Evolutionary conservation across 2,888 invertebrate genomes (phyloP).

Genomic region (Agrochola lychnidis): DNA sequence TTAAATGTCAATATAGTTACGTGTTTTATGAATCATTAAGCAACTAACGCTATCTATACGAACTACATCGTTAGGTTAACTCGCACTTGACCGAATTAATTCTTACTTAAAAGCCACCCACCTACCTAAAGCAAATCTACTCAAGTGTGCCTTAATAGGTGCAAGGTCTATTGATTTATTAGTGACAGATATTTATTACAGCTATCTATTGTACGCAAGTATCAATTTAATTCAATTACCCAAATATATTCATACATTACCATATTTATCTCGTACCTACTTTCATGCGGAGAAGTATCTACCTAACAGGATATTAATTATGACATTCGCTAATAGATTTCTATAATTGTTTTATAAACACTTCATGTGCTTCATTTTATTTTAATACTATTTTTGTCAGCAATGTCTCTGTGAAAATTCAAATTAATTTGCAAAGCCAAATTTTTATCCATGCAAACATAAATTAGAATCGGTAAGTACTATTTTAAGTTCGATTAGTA

Average conservation of each 20-base stretch:
- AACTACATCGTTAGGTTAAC: conserved; percentile 33
- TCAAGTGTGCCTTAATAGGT: conserved; percentile 53
- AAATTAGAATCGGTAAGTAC: background rate
- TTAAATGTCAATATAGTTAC: conserved; percentile 5
- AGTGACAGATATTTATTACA: conserved; percentile 59
- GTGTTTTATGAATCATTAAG: conserved; percentile 30
- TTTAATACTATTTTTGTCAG: background rate
- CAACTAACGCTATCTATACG: conserved; percentile 21
- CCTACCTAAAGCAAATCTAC: conserved; percentile 48
- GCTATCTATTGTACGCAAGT: conserved; percentile 43
- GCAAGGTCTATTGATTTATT: conserved; percentile 63
- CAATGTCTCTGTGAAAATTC: background rate
- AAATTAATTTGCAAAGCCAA: background rate
- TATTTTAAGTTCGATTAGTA: too few relatives aligned
- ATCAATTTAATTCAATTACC: conserved; percentile 59
- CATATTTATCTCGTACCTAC: conserved; percentile 43
- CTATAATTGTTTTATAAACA: conserved; percentile 5
- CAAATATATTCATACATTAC: conserved; percentile 52
- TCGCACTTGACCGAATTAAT: conserved; percentile 62
- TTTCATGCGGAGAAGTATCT: conserved; percentile 31
- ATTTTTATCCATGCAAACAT: background rate
- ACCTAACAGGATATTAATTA: conserved; percentile 42
- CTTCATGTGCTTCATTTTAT: background rate
- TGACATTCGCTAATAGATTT: conserved; percentile 30
- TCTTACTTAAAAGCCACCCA: conserved; percentile 59